Evolutionary conservation across 2,113 vertebrate species (phyloP).

Genomic region (Willisornis vidua): DNA sequence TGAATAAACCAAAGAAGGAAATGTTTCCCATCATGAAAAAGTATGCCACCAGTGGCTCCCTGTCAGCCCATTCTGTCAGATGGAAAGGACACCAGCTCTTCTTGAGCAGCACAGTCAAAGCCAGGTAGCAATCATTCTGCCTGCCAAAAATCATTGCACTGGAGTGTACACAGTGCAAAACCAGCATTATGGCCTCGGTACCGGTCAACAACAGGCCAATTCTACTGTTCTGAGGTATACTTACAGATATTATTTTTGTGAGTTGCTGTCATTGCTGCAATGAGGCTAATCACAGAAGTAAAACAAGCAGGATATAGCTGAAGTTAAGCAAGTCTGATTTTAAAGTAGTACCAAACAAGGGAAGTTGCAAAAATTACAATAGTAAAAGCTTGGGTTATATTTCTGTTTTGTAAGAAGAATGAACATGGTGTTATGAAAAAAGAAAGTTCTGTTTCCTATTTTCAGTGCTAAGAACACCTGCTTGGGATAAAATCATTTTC

Average conservation of each 20-base stretch:
- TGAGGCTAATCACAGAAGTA: background rate
- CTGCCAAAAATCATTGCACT: background rate
- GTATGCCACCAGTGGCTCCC: background rate
- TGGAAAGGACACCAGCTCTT: background rate
- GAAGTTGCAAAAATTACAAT: background rate
- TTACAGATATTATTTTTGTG: background rate
- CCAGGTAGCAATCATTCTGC: background rate
- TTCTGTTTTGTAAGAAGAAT: background rate
- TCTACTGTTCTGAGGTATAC: background rate
- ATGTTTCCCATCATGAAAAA: background rate
- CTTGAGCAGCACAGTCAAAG: background rate
- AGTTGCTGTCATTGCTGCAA: background rate
- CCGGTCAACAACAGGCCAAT: background rate
- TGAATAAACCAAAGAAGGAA: background rate
- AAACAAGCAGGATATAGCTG: background rate
- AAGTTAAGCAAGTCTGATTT: background rate
- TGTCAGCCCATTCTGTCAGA: background rate
- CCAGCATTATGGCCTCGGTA: background rate
- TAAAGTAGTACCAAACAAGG: background rate
- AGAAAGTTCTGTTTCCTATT: background rate
- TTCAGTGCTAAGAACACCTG: background rate
- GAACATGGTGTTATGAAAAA: background rate
- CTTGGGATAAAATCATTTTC: background rate
- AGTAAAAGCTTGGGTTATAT: background rate
- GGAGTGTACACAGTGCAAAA: background rate